Percentiles rank a stretch among this genome's conserved stretches.
These are phyloP conservation scores for Rhea pennata DNA, from an alignment of 2,113 vertebrate genomes.

Conservation along the genomic window DNA sequence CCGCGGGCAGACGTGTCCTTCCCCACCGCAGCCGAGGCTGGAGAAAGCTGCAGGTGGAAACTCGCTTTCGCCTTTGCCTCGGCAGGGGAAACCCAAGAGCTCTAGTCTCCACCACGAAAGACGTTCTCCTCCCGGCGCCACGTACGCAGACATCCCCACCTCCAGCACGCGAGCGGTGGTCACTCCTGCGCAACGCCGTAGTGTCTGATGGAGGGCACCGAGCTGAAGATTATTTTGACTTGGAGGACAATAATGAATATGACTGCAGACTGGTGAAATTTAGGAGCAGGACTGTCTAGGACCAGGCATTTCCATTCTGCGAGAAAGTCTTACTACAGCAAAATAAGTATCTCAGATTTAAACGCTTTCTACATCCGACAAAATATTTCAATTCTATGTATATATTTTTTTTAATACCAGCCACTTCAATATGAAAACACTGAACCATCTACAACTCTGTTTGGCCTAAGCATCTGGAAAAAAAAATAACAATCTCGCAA, in stretches of 20 bases:
- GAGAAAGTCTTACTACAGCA: background rate
- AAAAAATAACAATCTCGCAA: background rate
- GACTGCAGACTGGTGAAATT: fast-evolving
- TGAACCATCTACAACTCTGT: background rate
- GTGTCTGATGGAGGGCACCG: background rate
- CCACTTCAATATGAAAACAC: background rate
- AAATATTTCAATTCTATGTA: background rate
- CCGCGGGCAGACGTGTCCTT: fast-evolving
- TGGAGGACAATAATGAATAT: too few species aligned
- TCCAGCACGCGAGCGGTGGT: too few species aligned
- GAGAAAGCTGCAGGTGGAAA: background rate
- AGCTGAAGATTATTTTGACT: background rate
- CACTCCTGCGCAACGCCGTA: too few species aligned
- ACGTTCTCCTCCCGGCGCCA: background rate
- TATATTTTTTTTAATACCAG: background rate
- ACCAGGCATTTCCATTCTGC: background rate
- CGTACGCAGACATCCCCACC: too few species aligned
- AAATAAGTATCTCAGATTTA: background rate
- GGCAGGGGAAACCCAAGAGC: background rate
- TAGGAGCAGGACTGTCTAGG: background rate
- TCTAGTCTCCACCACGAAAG: background rate
- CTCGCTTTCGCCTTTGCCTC: background rate
- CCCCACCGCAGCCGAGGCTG: background rate
- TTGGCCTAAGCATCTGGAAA: background rate
- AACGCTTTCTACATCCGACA: background rate